phyloP scores from a whole-genome alignment of 1,140 invertebrate species.

The Chlorops oryzae region DNA sequence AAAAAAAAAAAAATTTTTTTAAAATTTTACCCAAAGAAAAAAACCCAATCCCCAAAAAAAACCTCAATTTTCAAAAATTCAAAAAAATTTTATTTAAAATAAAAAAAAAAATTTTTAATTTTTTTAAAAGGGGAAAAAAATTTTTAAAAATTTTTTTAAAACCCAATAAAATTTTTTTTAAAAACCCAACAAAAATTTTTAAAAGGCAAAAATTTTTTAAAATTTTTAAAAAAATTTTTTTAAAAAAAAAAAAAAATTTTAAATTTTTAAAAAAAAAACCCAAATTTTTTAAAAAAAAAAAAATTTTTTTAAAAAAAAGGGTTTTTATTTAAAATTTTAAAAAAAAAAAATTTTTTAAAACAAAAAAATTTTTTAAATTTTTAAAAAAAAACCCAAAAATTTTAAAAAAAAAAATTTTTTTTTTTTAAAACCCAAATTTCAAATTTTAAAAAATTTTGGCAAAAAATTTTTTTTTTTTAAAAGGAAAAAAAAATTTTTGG shows the following conservation, averaged over 20 bases:
- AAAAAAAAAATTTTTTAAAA: background rate
- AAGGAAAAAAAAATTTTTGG: too few species aligned
- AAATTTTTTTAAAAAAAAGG: too few species aligned
- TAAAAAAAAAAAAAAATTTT: too few species aligned
- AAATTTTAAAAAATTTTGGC: background rate
- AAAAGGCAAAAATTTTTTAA: too few species aligned
- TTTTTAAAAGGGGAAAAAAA: too few species aligned
- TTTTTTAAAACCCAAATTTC: too few species aligned
- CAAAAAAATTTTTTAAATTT: background rate
- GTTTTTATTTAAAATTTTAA: too few species aligned
- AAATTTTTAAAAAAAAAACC: too few species aligned
- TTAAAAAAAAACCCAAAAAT: background rate
- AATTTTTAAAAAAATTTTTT: too few species aligned
- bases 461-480: too few species aligned
- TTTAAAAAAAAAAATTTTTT: background rate
- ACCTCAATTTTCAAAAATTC: background rate
- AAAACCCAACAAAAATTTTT: too few species aligned
- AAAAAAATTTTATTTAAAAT: background rate
- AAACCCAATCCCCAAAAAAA: background rate
- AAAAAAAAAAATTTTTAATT: background rate
- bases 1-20: background rate
- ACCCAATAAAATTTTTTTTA: background rate
- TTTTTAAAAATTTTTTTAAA: background rate
- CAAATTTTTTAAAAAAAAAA: too few species aligned
- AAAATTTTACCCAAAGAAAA: background rate